A percentile compares a stretch with the other conserved stretches of the same genome.
These are phyloP conservation scores for Callosobruchus maculatus DNA, from an alignment of 2,888 invertebrate species.

Conservation along the genomic window DNA sequence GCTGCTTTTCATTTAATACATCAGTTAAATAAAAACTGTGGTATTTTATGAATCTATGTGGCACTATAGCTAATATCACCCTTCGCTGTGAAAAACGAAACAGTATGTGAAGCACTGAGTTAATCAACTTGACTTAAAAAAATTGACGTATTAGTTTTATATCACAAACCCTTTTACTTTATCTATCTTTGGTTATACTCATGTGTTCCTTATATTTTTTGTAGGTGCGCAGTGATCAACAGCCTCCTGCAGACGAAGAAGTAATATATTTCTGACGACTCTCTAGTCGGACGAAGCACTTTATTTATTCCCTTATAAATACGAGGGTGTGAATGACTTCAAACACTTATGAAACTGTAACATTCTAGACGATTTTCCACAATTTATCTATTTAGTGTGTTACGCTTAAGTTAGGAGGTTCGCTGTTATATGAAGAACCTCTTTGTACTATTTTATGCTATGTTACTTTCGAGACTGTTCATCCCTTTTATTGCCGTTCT, in stretches of 20 bases:
- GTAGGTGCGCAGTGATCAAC: conserved; percentile 54
- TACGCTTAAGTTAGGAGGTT: neutral
- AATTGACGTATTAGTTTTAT: no score
- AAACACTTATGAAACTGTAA: neutral
- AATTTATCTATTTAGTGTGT: neutral
- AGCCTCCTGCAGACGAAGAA: conserved; percentile 56
- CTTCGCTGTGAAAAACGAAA: no score
- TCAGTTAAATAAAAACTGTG: no score
- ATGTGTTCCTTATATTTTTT: no score
- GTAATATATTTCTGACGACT: conserved; percentile 68
- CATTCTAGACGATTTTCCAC: neutral
- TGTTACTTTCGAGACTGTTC: neutral
- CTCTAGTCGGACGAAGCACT: conserved; percentile 41
- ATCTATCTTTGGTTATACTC: no score
- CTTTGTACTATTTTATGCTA: neutral
- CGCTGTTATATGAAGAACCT: neutral
- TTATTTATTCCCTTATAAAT: conserved; percentile 41
- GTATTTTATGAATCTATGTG: no score
- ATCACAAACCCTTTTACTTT: no score
- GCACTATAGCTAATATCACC: no score
- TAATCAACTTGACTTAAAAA: no score
- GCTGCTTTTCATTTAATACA: no score
- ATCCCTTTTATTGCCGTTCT: neutral
- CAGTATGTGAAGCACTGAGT: no score
- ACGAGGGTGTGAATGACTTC: conserved; percentile 31